A percentile compares a stretch with the other conserved stretches of the same genome.
These are phyloP conservation scores for Pachycephus smyrnensis DNA, from an alignment of 2,888 invertebrate genomes.

Conservation along the genomic window DNA sequence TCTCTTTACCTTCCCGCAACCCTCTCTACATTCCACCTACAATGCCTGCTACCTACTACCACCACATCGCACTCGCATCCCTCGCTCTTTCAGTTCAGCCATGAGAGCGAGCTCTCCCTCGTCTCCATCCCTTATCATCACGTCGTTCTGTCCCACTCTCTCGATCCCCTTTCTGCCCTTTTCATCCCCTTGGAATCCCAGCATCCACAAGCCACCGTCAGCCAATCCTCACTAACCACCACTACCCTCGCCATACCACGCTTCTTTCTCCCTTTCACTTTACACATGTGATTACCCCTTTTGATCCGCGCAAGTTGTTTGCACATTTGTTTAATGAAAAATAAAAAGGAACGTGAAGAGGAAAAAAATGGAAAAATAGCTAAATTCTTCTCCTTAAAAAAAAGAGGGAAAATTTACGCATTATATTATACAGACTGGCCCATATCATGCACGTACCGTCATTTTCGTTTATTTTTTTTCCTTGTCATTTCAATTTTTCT, in stretches of 20 bases:
- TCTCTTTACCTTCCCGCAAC: slow-evolving; percentile 23
- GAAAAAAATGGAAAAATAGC: background rate
- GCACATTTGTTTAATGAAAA: slow-evolving; percentile 5
- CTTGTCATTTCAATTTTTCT: slow-evolving; percentile 17
- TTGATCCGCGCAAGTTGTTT: slow-evolving; percentile 29
- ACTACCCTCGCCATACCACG: slow-evolving; percentile 65
- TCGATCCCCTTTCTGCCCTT: slow-evolving; percentile 65
- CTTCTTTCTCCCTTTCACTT: slow-evolving; percentile 15
- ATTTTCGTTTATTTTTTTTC: slow-evolving; percentile 17
- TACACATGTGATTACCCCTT: slow-evolving; percentile 36
- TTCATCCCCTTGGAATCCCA: slow-evolving; percentile 60
- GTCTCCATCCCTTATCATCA: slow-evolving; percentile 5
- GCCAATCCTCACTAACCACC: slow-evolving; percentile 29
- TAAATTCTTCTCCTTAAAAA: background rate
- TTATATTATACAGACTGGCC: background rate
- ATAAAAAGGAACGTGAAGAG: background rate
- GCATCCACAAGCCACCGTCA: slow-evolving; percentile 66
- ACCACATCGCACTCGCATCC: background rate
- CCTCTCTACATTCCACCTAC: slow-evolving; percentile 6
- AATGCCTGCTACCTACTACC: background rate
- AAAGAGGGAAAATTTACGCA: background rate
- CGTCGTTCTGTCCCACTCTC: slow-evolving; percentile 39
- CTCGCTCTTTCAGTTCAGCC: background rate
- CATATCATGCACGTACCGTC: background rate
- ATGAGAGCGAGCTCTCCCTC: background rate